A percentile compares a stretch with the other conserved stretches of the same genome.
phyloP scores from a whole-genome alignment of 2,797 vertebrate genomes.

The Rhinogobio ventralis region DNA sequence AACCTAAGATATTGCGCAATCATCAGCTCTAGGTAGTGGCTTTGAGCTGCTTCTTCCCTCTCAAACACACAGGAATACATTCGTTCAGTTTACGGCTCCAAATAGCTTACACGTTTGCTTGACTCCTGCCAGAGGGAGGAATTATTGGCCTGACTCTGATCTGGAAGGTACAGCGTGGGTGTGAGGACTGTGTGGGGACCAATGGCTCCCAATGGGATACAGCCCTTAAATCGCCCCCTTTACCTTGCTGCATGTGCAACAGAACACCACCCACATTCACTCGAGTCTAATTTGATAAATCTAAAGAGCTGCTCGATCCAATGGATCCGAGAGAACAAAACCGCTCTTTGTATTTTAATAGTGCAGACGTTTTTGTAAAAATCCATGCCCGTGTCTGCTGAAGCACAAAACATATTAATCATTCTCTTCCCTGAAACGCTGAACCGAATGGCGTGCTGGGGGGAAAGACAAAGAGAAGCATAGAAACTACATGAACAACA shows the following conservation, averaged over 20 bases:
- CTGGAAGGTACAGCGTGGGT: slow-evolving; percentile 53
- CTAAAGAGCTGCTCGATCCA: slow-evolving; percentile 54
- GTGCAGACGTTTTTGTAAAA: slow-evolving; percentile 53
- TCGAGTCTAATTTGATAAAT: slow-evolving; percentile 61
- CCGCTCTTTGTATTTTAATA: slow-evolving; percentile 59
- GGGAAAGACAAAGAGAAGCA: slow-evolving; percentile 34
- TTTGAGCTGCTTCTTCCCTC: neutral
- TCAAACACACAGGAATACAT: neutral
- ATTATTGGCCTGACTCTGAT: slow-evolving; percentile 43
- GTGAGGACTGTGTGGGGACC: slow-evolving; percentile 52
- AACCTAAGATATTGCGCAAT: neutral
- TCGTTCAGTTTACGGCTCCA: slow-evolving; percentile 27
- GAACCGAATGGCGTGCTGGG: slow-evolving; percentile 36
- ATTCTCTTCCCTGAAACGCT: slow-evolving; percentile 48
- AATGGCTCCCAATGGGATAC: slow-evolving; percentile 52
- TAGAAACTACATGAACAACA: slow-evolving; percentile 37
- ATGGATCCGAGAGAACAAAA: slow-evolving; percentile 57
- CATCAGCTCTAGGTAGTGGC: neutral
- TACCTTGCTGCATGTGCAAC: slow-evolving; percentile 55
- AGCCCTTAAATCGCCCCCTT: slow-evolving; percentile 52
- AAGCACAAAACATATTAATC: slow-evolving; percentile 62
- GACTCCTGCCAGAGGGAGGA: slow-evolving; percentile 48
- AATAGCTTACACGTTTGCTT: slow-evolving; percentile 49
- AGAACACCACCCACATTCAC: slow-evolving; percentile 60
- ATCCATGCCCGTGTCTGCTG: slow-evolving; percentile 51